Evolutionary conservation across 2,888 invertebrate species (phyloP).

Genomic region (Nemotelus pantherinus): DNA sequence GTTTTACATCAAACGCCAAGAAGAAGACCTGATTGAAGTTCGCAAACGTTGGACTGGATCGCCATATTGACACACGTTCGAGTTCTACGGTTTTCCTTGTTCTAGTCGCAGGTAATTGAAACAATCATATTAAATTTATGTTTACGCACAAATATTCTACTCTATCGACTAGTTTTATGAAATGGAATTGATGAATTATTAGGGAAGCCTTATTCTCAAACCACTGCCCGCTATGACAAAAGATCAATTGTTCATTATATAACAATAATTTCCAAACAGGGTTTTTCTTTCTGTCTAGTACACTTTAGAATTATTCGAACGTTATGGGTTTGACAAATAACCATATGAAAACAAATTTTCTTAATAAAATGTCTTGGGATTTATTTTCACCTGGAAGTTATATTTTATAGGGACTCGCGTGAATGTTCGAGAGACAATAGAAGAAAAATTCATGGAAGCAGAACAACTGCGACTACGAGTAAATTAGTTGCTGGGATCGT

Average conservation of each 20-base stretch:
- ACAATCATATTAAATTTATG: neutral
- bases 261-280: conserved; percentile 41
- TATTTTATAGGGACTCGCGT: conserved; percentile 37
- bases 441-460: conserved; percentile 41
- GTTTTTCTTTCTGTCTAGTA: conserved; percentile 16
- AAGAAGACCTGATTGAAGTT: conserved; percentile 37
- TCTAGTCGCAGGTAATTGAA: conserved; percentile 35
- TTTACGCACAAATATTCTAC: neutral
- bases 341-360: conserved; percentile 30
- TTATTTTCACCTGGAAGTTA: conserved; percentile 44
- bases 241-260: conserved; percentile 31
- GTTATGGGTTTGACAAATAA: conserved; percentile 30
- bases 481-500: conserved; percentile 35
- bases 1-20: neutral
- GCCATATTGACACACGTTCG: conserved; percentile 37
- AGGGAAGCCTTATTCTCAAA: neutral
- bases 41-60: conserved; percentile 19
- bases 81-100: conserved; percentile 8
- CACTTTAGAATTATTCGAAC: conserved; percentile 1
- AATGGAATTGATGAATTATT: conserved; percentile 42
- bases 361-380: conserved; percentile 31
- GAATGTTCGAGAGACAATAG: conserved; percentile 36
- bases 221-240: conserved; percentile 8
- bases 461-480: conserved; percentile 37
- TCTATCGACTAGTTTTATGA: conserved; percentile 30